Evolutionary conservation across 2,888 invertebrate species (phyloP).

Genomic region (Neoscelio sp.): DNA sequence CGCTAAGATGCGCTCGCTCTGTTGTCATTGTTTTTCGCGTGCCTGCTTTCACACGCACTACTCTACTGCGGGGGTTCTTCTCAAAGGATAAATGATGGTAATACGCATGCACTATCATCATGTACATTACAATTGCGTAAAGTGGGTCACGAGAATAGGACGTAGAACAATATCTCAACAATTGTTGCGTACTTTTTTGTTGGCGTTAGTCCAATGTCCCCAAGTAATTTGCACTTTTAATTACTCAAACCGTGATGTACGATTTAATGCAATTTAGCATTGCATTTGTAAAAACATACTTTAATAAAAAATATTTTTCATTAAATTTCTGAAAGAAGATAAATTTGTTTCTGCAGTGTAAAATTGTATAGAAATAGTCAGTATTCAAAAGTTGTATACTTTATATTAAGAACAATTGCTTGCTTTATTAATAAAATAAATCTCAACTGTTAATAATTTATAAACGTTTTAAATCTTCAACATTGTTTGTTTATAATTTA

Average conservation of each 20-base stretch:
- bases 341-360: too few relatives aligned
- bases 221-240: conserved; percentile 45
- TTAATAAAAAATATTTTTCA: too few relatives aligned
- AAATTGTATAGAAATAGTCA: too few relatives aligned
- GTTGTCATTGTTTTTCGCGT: conserved; percentile 63
- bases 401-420: too few relatives aligned
- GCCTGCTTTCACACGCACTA: conserved; percentile 65
- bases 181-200: conserved; percentile 61
- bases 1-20: conserved; percentile 39
- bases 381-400: too few relatives aligned
- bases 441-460: background rate
- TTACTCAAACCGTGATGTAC: conserved; percentile 25
- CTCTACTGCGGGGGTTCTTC: conserved; percentile 47
- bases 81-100: conserved; percentile 49
- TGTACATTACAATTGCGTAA: conserved; percentile 54
- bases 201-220: conserved; percentile 42
- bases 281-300: background rate
- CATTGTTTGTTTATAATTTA: background rate
- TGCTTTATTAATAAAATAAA: too few relatives aligned
- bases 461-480: background rate
- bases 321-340: too few relatives aligned
- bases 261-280: conserved; percentile 10
- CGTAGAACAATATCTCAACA: conserved; percentile 54
- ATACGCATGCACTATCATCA: conserved; percentile 39
- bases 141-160: conserved; percentile 63